Evolutionary conservation across 92 coral and sea anemone species (phyloP), one percentile per base, ranked within the genome.

Genomic region (Desmophyllum pertusum): DNA sequence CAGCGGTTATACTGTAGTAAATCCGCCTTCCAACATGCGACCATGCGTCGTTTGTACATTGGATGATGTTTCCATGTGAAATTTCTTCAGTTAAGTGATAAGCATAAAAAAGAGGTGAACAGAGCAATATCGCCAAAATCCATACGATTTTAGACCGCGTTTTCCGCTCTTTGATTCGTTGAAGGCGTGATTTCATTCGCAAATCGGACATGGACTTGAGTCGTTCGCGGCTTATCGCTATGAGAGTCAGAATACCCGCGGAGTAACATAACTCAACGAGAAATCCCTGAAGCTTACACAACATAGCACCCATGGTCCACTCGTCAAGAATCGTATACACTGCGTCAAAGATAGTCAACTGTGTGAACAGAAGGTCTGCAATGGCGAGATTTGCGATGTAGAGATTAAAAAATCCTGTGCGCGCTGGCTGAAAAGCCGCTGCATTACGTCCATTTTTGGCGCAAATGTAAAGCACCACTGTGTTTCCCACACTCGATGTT

Each of bases 141-240:
- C 95, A 94, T 19, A 85, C 72, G n/a, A 70, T 40, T 41, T 61
- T 48, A 3, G 88, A 83, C 9, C 30, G 48, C 9, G 69, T 45
- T 64, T 81, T 84, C 1, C 98, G 76, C 36, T 89, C 88, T 70
- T 75, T 91, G 33, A 80, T 79, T 57, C 74, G 78, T 40, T 84
- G 91, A 46, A 70, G 46, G n/a, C 90, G 84, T 14, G 90, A 89
- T 76, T 75, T 87, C 71, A 94, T 63, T 67, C 84, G 85, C 31
- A 79, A 31, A 35, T 79, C 86, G 14, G 95, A 76, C 10, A 88
- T 85, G 4, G 95, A 80, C 31, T 83, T 86, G 19, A 84, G 51
- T 38, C 93, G 75, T 73, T 94, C 95, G 19, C 90, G 90, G 84
- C 98, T 91, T 25, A 96, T 94, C 0, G 98, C 90, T 0, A 93